phyloP scores from a whole-genome alignment of 2,113 vertebrate genomes.

The Glaucomys volans region DNA sequence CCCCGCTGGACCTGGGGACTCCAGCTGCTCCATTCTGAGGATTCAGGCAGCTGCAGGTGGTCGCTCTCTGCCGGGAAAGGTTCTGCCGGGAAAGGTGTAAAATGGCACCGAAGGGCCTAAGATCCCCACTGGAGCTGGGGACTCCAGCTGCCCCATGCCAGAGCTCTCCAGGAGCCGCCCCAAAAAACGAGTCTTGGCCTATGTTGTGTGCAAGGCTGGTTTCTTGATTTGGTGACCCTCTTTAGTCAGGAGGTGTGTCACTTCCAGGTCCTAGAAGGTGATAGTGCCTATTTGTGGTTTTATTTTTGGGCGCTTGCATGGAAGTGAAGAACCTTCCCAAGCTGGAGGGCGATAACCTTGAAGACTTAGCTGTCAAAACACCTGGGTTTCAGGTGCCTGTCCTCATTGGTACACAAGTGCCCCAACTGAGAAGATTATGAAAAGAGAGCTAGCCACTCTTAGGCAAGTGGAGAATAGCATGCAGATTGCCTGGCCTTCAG shows the following conservation, averaged over 20 bases:
- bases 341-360: constrained; percentile 85
- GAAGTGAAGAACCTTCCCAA: constrained; percentile 71
- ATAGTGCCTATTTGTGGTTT: not conserved
- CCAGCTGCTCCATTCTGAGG: too few species aligned
- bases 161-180: too few species aligned
- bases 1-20: too few species aligned
- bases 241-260: not conserved
- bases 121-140: too few species aligned
- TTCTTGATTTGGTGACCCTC: not conserved
- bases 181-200: too few species aligned
- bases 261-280: not conserved
- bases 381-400: constrained; percentile 76
- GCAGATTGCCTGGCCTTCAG: constrained; percentile 67
- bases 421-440: constrained; percentile 88
- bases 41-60: too few species aligned
- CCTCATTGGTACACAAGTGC: constrained; percentile 83
- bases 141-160: too few species aligned
- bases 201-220: not conserved
- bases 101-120: too few species aligned
- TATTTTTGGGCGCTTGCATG: not conserved
- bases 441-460: constrained; percentile 86
- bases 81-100: too few species aligned
- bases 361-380: constrained; percentile 15
- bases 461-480: constrained; percentile 75
- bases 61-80: too few species aligned